Conservation (phyloP, 2,888 invertebrate species). For the Monoplex corrugatus region DNA sequence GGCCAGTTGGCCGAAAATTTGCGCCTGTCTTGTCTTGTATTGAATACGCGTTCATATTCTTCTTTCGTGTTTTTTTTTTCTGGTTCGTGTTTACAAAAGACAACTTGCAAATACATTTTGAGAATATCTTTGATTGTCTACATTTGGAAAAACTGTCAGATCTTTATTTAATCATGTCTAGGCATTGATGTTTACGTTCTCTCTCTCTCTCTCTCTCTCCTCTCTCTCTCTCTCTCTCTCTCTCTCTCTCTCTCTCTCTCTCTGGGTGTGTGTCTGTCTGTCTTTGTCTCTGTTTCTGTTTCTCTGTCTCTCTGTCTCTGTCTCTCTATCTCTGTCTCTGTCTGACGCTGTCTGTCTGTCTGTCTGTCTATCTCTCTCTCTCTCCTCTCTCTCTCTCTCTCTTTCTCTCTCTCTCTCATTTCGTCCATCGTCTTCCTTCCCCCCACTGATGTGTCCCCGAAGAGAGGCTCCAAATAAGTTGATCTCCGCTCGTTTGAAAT, state of each 20-base stretch:
- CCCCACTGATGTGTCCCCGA: neutral
- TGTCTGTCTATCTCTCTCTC: slow-evolving; percentile 13
- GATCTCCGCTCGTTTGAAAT: slow-evolving; percentile 23
- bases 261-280: neutral
- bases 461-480: slow-evolving; percentile 18
- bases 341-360: neutral
- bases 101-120: too few species aligned
- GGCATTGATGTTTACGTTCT: too few species aligned
- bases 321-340: neutral
- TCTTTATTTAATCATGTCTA: too few species aligned
- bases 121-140: too few species aligned
- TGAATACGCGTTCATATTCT: too few species aligned
- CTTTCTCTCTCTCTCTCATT: slow-evolving; percentile 10
- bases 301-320: neutral
- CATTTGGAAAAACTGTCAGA: too few species aligned
- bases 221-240: slow-evolving; percentile 8
- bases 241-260: slow-evolving; percentile 28
- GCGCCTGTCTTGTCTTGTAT: too few species aligned
- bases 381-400: slow-evolving; percentile 15
- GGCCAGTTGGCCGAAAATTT: too few species aligned
- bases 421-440: neutral
- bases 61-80: too few species aligned
- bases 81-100: too few species aligned
- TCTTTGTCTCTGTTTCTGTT: neutral
- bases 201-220: neutral